Base-by-base conservation (phyloP, 2,113 vertebrate genomes). In the Alces alces region DNA sequence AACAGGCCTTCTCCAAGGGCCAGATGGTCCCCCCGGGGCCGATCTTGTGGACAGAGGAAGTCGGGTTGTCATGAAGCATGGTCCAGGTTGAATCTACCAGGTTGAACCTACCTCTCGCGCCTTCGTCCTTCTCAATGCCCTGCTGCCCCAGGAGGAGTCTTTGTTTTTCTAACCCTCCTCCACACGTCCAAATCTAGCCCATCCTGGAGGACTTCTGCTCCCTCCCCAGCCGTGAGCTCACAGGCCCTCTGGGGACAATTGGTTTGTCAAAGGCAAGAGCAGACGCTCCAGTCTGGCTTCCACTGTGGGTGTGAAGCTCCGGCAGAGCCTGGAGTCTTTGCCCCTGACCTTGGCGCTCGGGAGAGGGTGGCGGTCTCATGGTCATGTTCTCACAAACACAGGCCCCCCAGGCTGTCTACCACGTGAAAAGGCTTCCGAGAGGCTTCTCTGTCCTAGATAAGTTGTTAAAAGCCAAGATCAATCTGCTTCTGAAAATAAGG, bases 381-480 rank as follows among this genome's bases (percentile, higher is more conserved):
- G 36, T 14, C 6, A 0, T 1, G 5, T 8, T 27, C 60, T 28
- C 12, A 9, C 25, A 30, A 23, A 39, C 78, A 27, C 0, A 4
- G 36, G 45, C 17, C 5, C 39, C 47, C 28, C 55, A 3, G 88
- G 50, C 61, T 25, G 13, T 28, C 64, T 16, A 14, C 70, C 79
- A 30, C 0, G 5, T 39, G 79, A 30, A 50, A n/a, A 58, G 84
- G 33, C 33, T 93, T 92, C 97, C 1, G 17, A 58, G 64, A 94
- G 83, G 12, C 30, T 70, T 60, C 28, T 87, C 95, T 95, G 85
- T 66, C 94, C 91, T 96, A 64, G 55, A 84, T 86, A 76, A 95
- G 87, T 79, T 94, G 96, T 95, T 93, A 78, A 98, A 97, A 97
- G 94, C 96, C 97, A 47, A 86, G 92, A 91, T 96, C 94, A 86